Conservation (phyloP, 1,140 invertebrate genomes). For the Zaprionus vittiger region DNA sequence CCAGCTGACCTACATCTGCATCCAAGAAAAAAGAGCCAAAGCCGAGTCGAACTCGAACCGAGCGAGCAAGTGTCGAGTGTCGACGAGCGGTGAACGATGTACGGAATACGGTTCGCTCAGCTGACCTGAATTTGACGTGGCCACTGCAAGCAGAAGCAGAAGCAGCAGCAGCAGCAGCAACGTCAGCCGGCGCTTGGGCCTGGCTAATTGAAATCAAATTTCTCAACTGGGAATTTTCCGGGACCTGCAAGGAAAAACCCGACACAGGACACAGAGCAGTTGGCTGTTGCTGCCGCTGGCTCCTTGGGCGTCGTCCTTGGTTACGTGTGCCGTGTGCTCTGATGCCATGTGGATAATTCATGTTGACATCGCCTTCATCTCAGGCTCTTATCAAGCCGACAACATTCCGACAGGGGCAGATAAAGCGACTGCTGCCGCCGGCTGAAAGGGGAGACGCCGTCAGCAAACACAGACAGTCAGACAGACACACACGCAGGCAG, state of each 20-base stretch:
- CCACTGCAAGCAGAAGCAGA: not conserved
- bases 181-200: conserved; percentile 19
- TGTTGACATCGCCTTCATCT: conserved; percentile 15
- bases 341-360: conserved; percentile 18
- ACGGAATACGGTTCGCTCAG: conserved; percentile 25
- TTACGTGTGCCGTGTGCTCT: conserved; percentile 24
- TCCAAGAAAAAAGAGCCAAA: conserved; percentile 36
- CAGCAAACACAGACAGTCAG: not conserved
- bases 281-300: not conserved
- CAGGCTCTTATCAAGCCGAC: not conserved
- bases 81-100: not conserved
- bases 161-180: not conserved
- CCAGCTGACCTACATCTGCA: conserved; percentile 74
- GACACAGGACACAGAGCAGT: not conserved
- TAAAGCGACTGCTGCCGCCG: not conserved
- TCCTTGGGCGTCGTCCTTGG: conserved; percentile 37
- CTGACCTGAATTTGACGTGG: conserved; percentile 67
- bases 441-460: not conserved
- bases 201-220: conserved; percentile 76
- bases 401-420: conserved; percentile 3
- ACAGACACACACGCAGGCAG: not conserved
- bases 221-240: conserved; percentile 33
- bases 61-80: not conserved
- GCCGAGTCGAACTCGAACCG: conserved; percentile 28
- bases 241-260: not conserved